Conservation (phyloP, 2,888 invertebrate genomes). For the Mythimna ferrago region DNA sequence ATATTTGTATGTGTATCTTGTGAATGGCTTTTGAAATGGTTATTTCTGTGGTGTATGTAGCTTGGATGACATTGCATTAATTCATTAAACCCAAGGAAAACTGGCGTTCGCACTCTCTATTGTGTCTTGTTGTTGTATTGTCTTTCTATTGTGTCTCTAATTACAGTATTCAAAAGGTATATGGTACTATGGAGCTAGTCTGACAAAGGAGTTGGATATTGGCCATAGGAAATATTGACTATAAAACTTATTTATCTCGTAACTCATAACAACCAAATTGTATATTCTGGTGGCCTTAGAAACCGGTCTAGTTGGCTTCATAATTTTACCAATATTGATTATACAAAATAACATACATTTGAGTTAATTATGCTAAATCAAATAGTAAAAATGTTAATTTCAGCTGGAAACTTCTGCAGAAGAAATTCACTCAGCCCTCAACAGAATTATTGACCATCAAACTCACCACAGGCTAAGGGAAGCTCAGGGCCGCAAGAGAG, state of each 20-base stretch:
- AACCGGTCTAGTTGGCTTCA: not conserved
- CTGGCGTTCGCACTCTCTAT: too few species aligned
- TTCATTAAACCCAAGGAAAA: too few species aligned
- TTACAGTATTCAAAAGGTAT: too few species aligned
- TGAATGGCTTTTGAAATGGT: too few species aligned
- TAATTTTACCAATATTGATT: not conserved
- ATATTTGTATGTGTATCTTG: too few species aligned
- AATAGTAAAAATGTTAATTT: slow-evolving; percentile 68
- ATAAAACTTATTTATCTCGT: not conserved
- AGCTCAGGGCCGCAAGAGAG: slow-evolving; percentile 98
- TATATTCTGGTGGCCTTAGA: not conserved
- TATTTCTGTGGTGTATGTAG: too few species aligned
- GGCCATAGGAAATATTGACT: too few species aligned
- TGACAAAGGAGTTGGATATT: too few species aligned
- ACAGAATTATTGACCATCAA: slow-evolving; percentile 97
- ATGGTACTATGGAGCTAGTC: too few species aligned
- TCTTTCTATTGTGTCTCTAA: too few species aligned
- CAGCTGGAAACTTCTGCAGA: slow-evolving; percentile 98
- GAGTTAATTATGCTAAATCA: not conserved
- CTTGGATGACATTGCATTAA: too few species aligned
- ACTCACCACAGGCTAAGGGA: slow-evolving; percentile 99
- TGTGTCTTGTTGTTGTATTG: too few species aligned
- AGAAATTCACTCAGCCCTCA: slow-evolving; percentile 97
- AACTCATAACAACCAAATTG: not conserved
- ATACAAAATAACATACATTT: not conserved